Percentiles rank a stretch among this genome's conserved stretches.
phyloP scores from a whole-genome alignment of 2,888 invertebrate species.

The Lasioglossum figueresi region DNA sequence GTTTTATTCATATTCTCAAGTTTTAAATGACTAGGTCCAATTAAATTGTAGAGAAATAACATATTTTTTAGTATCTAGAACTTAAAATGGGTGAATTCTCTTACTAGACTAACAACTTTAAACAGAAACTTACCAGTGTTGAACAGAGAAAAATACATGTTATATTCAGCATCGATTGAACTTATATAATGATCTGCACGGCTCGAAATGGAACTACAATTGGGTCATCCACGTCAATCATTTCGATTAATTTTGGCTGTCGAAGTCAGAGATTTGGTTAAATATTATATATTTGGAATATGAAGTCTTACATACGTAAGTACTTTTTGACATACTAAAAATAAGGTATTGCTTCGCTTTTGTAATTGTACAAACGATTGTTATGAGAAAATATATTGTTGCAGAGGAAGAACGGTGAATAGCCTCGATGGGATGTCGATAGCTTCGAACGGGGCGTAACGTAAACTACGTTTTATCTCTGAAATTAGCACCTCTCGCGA shows the following conservation, averaged over 20 bases:
- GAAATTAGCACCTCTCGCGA: neutral
- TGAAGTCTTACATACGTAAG: too few relatives aligned
- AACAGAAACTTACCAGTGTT: neutral
- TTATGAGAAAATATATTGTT: neutral
- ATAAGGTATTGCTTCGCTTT: neutral
- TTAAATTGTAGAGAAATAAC: neutral
- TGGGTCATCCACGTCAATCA: neutral
- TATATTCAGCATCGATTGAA: neutral
- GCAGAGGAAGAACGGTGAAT: neutral
- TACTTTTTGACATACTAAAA: neutral
- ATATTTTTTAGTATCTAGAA: neutral
- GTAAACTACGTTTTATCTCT: neutral
- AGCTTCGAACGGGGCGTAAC: neutral
- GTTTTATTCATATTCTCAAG: neutral
- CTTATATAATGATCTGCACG: neutral
- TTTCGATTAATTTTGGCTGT: neutral
- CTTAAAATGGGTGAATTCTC: neutral
- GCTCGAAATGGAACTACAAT: neutral
- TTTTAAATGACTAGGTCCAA: neutral
- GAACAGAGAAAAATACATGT: neutral
- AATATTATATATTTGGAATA: neutral
- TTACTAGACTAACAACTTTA: neutral
- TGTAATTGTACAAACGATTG: neutral
- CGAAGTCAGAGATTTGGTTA: neutral
- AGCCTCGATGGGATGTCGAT: neutral